Base-by-base conservation (phyloP, 2,888 invertebrate species). In the Neoaliturus tenellus region DNA sequence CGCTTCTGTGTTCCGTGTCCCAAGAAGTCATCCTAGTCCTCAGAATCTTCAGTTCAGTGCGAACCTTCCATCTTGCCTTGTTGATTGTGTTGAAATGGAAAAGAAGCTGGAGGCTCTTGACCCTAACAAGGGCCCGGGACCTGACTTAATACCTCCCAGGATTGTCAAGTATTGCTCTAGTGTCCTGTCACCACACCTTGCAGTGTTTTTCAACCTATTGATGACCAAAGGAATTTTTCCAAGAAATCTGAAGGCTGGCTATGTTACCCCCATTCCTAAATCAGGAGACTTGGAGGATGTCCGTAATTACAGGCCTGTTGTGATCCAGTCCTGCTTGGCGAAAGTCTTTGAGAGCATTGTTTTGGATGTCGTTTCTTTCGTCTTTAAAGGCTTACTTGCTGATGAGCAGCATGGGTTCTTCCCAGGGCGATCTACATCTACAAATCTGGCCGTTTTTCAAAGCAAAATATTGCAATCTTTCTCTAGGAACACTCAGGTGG, bases 101-200 rank as follows among this genome's bases (percentile, higher is more conserved):
- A 75, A 31, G 14, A 75, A 48, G 75, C 48, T 75, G 48, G 75
- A 48, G 20, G 75, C 44, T 28, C 75, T 75, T 6, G 75, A 75
- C n/a, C 75, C 75, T 1, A 75, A 28, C 28, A 75, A 48, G 48
- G 75, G 48, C 8, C 48, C 48, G 6, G 75, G 28, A 4, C 75
- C 28, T 4, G 17, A 44, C 48, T 48, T 51, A 48, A 48, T 75
- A 44, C 75, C 75, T 1, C 75, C 44, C 25, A 48, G 31, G 33
- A n/a, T 48, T 1, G 8, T 75, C 3, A 48, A 48, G 17, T 48
- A 75, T 12, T 75, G 75, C 33, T 44, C 75, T 75, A 28, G 48
- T 48, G 75, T 75, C 6, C 1, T 75, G n/a, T 48, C 75, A n/a
- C 75, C 75, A 3, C 25, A 75, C 31, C 48, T 75, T 10, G 48